A percentile compares a stretch with the other conserved stretches of the same genome.
phyloP scores from a whole-genome alignment of 2,797 vertebrate species.

The Peromyscus melanophrys region DNA sequence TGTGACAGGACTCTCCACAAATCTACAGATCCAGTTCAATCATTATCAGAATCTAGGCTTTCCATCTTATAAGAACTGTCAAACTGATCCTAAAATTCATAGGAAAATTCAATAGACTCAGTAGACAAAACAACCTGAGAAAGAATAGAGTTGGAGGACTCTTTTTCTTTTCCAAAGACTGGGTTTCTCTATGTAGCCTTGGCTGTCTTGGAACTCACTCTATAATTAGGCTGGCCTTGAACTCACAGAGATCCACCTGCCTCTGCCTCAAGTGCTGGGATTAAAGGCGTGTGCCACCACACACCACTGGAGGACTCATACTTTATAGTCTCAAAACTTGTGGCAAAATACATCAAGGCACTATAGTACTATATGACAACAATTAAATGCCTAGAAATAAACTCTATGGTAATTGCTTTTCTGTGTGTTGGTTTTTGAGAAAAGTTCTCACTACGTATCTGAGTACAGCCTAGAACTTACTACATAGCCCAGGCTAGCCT shows the following conservation, averaged over 20 bases:
- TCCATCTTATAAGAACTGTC: neutral
- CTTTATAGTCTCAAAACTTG: slow-evolving; percentile 30
- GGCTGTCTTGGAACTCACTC: neutral
- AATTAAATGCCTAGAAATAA: slow-evolving; percentile 1
- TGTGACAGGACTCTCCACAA: neutral
- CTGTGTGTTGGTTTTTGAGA: neutral
- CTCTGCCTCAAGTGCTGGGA: neutral
- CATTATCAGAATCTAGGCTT: neutral
- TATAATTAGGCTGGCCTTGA: neutral
- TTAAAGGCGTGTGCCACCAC: neutral
- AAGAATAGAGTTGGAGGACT: neutral
- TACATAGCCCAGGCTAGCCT: neutral
- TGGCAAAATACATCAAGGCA: slow-evolving; percentile 32
- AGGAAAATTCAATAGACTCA: neutral
- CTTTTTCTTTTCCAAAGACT: neutral
- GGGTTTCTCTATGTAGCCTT: neutral
- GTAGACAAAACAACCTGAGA: slow-evolving; percentile 25
- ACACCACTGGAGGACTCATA: neutral
- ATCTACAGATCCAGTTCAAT: neutral
- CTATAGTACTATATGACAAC: neutral
- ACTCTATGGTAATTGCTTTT: neutral
- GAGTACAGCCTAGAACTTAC: neutral
- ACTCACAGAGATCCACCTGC: neutral
- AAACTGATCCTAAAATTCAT: neutral
- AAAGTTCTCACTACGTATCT: neutral